Percentiles rank a stretch among this genome's conserved stretches.
These are phyloP conservation scores for Heliothis virescens DNA, from an alignment of 1,140 invertebrate species.

Conservation along the genomic window DNA sequence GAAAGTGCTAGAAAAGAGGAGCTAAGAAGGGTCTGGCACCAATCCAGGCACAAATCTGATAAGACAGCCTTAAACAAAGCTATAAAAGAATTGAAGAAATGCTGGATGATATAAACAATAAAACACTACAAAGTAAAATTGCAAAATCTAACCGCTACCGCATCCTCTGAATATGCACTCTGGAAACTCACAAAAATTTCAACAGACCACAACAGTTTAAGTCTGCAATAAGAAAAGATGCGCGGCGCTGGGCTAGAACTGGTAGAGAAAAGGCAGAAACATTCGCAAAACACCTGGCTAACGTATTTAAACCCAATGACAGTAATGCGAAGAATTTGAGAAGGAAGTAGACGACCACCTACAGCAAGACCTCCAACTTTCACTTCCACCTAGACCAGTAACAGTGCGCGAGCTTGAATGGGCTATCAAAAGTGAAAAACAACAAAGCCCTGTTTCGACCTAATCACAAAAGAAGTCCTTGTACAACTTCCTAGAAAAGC, in stretches of 20 bases:
- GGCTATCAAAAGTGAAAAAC: conserved; percentile 40
- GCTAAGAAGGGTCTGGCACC: conserved; percentile 43
- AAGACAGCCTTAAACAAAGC: conserved; percentile 36
- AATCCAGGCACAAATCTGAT: conserved; percentile 5
- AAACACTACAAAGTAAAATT: conserved; percentile 9
- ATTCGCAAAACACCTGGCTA: conserved; percentile 46
- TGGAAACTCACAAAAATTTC: conserved; percentile 44
- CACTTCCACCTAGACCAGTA: conserved; percentile 40
- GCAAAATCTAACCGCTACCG: not conserved
- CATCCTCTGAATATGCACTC: conserved; percentile 11
- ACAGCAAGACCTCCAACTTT: conserved; percentile 37
- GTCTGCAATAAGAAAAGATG: conserved; percentile 10
- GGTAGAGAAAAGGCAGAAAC: conserved; percentile 24
- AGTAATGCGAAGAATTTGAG: not conserved
- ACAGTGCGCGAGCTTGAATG: conserved; percentile 40
- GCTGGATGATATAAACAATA: not conserved
- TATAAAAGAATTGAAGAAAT: not conserved
- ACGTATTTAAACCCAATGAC: conserved; percentile 45
- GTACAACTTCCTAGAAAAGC: conserved; percentile 59
- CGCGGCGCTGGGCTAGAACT: conserved; percentile 4
- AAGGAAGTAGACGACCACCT: conserved; percentile 14
- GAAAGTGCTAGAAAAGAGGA: conserved; percentile 40
- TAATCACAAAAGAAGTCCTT: conserved; percentile 58
- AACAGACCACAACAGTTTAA: conserved; percentile 19
- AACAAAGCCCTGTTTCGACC: conserved; percentile 65